These are phyloP conservation scores for Operophtera brumata DNA, from an alignment of 2,888 invertebrate genomes.

Conservation along the genomic window DNA sequence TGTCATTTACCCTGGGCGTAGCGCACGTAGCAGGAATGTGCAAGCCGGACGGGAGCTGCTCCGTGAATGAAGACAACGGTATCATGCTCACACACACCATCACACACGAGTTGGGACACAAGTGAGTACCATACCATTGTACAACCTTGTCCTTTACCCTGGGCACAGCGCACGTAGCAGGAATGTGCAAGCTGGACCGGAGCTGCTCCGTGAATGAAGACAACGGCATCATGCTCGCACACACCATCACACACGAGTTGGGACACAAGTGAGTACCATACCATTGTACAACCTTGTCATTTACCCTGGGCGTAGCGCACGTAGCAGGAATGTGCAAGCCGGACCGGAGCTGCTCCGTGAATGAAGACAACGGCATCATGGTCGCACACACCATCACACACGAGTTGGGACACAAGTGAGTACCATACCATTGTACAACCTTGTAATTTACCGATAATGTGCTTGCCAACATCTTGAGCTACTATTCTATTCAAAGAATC, in stretches of 20 bases:
- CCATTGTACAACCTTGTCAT: background rate
- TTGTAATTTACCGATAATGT: no score
- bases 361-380: no score
- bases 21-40: constrained; percentile 96
- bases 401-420: no score
- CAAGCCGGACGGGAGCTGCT: constrained; percentile 90
- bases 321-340: no score
- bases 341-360: no score
- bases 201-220: constrained; percentile 93
- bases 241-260: constrained; percentile 94
- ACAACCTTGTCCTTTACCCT: constrained; percentile 72
- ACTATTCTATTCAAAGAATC: no score
- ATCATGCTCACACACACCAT: constrained; percentile 93
- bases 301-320: no score
- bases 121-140: constrained; percentile 81
- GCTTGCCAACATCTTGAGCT: no score
- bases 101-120: constrained; percentile 95
- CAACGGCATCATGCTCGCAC: constrained; percentile 92
- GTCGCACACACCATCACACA: no score
- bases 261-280: constrained; percentile 87
- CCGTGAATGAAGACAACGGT: constrained; percentile 95
- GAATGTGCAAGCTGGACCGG: constrained; percentile 91
- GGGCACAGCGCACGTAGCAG: constrained; percentile 93
- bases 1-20: constrained; percentile 92
- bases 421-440: no score